These are phyloP conservation scores for Pseudomyrmex flavicornis DNA, from an alignment of 1,140 invertebrate species.

Conservation along the genomic window DNA sequence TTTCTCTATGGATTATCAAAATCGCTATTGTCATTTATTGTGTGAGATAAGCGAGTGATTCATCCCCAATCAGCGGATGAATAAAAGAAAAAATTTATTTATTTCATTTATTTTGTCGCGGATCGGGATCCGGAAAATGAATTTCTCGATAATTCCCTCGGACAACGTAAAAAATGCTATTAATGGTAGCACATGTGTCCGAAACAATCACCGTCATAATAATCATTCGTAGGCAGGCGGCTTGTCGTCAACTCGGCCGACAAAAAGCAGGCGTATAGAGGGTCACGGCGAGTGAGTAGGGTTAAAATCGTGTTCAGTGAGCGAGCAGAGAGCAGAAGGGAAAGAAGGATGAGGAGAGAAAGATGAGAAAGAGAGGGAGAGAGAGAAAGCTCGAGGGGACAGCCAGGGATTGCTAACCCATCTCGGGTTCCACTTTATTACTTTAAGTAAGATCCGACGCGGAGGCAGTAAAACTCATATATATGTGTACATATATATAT, in stretches of 20 bases:
- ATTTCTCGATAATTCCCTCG: not conserved
- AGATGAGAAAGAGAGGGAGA: not conserved
- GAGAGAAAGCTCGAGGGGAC: constrained; percentile 22
- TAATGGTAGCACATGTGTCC: constrained; percentile 34
- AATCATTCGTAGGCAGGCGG: constrained; percentile 66
- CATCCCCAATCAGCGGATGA: too few species aligned
- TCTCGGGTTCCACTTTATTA: constrained; percentile 77
- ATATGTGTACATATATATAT: too few species aligned
- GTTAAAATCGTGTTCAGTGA: constrained; percentile 59
- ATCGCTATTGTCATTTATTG: not conserved
- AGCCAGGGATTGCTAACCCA: constrained; percentile 70
- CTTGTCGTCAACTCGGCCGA: constrained; percentile 70
- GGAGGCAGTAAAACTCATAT: constrained; percentile 47
- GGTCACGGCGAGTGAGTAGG: constrained; percentile 75
- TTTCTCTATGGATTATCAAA: not conserved
- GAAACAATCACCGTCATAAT: constrained; percentile 65
- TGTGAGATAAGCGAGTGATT: not conserved
- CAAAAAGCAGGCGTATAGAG: constrained; percentile 76
- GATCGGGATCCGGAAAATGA: constrained; percentile 7
- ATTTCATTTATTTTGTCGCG: not conserved
- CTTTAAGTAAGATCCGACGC: constrained; percentile 74
- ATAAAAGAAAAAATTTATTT: not conserved
- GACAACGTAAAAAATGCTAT: not conserved
- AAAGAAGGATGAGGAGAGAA: not conserved
- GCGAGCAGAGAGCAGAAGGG: constrained; percentile 29